Evolutionary conservation across 2,888 invertebrate species (phyloP).

Genomic region (Brachyptera putata): DNA sequence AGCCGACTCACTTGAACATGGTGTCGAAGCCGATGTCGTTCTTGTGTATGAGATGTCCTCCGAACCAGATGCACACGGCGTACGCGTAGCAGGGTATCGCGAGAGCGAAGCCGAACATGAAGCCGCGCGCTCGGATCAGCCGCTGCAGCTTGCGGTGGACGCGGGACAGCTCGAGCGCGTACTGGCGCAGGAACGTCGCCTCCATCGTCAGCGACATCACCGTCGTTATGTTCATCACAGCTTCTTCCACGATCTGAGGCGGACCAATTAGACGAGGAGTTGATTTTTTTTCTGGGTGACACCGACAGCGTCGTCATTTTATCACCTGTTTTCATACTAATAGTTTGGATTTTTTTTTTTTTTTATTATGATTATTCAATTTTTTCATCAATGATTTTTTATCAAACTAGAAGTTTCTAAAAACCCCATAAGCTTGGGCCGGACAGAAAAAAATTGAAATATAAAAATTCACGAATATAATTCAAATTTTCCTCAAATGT

Average conservation of each 20-base stretch:
- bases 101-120: conserved; percentile 43
- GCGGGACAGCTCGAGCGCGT: conserved; percentile 21
- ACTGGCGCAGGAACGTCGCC: conserved; percentile 25
- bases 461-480: too few species aligned
- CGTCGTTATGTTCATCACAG: conserved; percentile 24
- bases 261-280: too few species aligned
- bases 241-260: conserved; percentile 29
- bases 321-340: too few species aligned
- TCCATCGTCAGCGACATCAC: conserved; percentile 29
- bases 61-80: conserved; percentile 42
- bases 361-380: too few species aligned
- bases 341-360: too few species aligned
- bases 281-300: too few species aligned
- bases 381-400: too few species aligned
- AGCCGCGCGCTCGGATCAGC: conserved; percentile 37
- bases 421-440: too few species aligned
- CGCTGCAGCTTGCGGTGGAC: conserved; percentile 20
- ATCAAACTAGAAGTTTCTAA: too few species aligned
- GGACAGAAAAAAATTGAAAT: too few species aligned
- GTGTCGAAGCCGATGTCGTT: conserved; percentile 39
- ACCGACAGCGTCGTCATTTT: too few species aligned
- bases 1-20: conserved; percentile 41
- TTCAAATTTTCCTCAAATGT: too few species aligned
- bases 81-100: conserved; percentile 43
- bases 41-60: conserved; percentile 40